A percentile compares a stretch with the other conserved stretches of the same genome.
phyloP scores from a whole-genome alignment of 2,888 invertebrate genomes.

The Diadegma fenestrale region DNA sequence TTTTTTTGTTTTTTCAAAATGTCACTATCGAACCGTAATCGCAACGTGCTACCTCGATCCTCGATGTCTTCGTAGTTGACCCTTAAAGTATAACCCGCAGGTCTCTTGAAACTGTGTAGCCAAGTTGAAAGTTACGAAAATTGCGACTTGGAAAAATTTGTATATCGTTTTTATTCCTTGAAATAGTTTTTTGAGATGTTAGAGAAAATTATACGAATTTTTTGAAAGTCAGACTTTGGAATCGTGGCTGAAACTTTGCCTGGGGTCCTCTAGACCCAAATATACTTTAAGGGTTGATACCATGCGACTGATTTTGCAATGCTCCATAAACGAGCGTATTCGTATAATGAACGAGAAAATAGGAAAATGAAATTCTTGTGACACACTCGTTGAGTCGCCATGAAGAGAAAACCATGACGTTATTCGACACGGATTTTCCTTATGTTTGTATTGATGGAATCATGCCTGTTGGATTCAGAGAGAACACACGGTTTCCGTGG shows the following conservation, averaged over 20 bases:
- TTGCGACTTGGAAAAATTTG: background rate
- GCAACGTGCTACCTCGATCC: conserved; percentile 63
- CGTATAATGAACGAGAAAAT: conserved; percentile 33
- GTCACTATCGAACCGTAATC: conserved; percentile 64
- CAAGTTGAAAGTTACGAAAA: background rate
- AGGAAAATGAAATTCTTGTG: conserved; percentile 5
- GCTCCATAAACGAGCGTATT: conserved; percentile 42
- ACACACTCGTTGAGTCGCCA: conserved; percentile 18
- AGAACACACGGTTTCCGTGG: conserved; percentile 63
- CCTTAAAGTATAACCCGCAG: background rate
- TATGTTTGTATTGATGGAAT: conserved; percentile 71
- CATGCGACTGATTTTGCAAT: conserved; percentile 65
- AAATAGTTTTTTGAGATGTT: background rate
- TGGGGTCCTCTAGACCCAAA: background rate
- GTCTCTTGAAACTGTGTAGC: background rate
- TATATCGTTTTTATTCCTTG: background rate
- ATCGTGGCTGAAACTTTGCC: background rate
- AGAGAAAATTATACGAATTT: background rate
- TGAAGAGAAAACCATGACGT: conserved; percentile 59
- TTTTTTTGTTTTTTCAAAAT: conserved; percentile 20
- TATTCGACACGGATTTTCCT: conserved; percentile 72
- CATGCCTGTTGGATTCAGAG: conserved; percentile 44
- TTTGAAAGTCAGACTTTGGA: background rate
- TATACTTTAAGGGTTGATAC: conserved; percentile 18
- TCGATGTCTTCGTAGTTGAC: conserved; percentile 51